These are phyloP conservation scores for Macaca mulatta DNA, from an alignment of 2,113 vertebrate genomes.

Conservation along the genomic window DNA sequence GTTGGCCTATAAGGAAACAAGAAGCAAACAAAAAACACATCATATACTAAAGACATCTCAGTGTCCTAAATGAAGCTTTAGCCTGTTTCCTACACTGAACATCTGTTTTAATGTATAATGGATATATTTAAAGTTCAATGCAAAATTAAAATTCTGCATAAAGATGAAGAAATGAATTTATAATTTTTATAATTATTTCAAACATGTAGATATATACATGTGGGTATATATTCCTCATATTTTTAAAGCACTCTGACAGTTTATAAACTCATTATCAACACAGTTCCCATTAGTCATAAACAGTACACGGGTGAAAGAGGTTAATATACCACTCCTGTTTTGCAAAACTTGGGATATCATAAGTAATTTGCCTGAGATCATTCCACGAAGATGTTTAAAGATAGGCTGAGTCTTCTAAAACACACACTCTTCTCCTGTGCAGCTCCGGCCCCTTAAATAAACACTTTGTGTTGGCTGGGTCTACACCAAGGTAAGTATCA, in stretches of 20 bases:
- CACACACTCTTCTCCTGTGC: neutral
- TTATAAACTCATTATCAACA: neutral
- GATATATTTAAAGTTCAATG: neutral
- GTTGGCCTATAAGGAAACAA: constrained; percentile 84
- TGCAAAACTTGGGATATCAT: neutral
- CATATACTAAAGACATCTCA: constrained; percentile 20
- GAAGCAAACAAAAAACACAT: constrained; percentile 17
- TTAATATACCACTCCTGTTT: neutral
- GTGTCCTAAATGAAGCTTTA: neutral
- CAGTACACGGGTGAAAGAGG: neutral
- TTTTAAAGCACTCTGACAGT: neutral
- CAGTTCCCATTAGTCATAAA: neutral
- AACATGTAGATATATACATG: neutral
- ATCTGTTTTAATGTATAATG: neutral
- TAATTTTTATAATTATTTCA: neutral
- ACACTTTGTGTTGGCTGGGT: neutral
- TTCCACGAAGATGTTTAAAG: neutral
- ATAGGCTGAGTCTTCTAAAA: neutral
- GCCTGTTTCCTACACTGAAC: neutral
- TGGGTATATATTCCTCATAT: neutral
- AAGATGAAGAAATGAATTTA: constrained; percentile 5
- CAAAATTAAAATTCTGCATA: neutral
- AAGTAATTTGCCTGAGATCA: neutral
- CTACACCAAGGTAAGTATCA: neutral
- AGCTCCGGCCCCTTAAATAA: neutral